These are phyloP conservation scores for Saxidomus purpurata DNA, from an alignment of 1,140 invertebrate genomes.

Conservation along the genomic window DNA sequence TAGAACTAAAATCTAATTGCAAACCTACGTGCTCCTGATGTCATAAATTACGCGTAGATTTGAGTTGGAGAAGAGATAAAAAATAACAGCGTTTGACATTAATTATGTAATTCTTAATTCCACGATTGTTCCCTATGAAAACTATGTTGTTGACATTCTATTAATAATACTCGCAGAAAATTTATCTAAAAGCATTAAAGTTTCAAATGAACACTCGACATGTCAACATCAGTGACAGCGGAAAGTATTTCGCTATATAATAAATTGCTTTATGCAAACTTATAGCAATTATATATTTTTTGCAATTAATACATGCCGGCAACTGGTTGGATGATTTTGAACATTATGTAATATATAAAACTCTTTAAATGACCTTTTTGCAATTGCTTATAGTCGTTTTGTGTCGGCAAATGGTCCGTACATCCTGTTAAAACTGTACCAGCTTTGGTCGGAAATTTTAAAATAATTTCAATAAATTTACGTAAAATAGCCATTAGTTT, in stretches of 20 bases:
- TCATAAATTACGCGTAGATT: slow-evolving; percentile 28
- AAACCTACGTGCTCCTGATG: slow-evolving; percentile 2
- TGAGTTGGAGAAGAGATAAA: slow-evolving; percentile 24
- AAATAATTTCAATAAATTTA: too few species aligned
- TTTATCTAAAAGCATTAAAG: slow-evolving; percentile 46
- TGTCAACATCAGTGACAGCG: slow-evolving; percentile 49
- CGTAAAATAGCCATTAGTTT: too few species aligned
- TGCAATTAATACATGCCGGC: slow-evolving; percentile 22
- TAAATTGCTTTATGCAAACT: slow-evolving; percentile 41
- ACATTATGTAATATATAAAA: neutral
- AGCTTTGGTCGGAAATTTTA: too few species aligned
- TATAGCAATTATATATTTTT: slow-evolving; percentile 11
- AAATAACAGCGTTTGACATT: slow-evolving; percentile 39
- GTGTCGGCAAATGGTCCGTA: neutral
- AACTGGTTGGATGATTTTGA: neutral
- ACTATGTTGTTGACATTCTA: slow-evolving; percentile 47
- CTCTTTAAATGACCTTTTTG: neutral
- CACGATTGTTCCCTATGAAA: slow-evolving; percentile 51
- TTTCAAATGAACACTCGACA: slow-evolving; percentile 29
- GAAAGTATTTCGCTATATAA: neutral
- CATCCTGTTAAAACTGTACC: too few species aligned
- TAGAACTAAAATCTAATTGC: slow-evolving; percentile 35
- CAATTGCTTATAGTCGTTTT: too few species aligned
- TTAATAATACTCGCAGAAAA: slow-evolving; percentile 60
- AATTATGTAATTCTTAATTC: slow-evolving; percentile 56